Base-by-base conservation (phyloP, 2,888 invertebrate genomes). In the Meandrusa payeni region DNA sequence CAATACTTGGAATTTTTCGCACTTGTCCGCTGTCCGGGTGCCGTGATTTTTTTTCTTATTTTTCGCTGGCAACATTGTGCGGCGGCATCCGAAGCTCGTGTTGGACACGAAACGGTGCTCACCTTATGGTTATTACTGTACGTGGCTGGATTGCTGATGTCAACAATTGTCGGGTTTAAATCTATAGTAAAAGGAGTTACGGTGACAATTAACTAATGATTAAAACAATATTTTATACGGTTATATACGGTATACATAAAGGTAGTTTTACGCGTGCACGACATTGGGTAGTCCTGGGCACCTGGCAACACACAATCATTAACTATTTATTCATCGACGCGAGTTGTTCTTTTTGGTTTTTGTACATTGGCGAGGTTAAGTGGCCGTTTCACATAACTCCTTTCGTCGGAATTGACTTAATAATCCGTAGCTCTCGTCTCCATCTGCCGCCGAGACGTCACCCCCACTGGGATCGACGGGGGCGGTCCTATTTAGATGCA, bases 401-500 rank as follows among this genome's bases (percentile, higher is more conserved):
- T 20, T 19, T 24, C 11, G 17, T 9, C 7, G 22, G 42, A 50
- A 51, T 50, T 53, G 52, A 51, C 51, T 53, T 50, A 54, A 52
- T 52, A 50, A 51, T 52, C 50, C 28, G 29, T 26, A 33, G 29
- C 5, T 27, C 23, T 29, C 17, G 26, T 41, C 15, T 32, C 32
- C 41, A 36, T 37, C 37, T 41, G 47, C 45, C 55, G 42, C 55
- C 46, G 31, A 41, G 54, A 43, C 56, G 57, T 66, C 70, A 65
- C 69, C 71, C 72, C 70, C 61, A 67, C 73, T 55, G 71, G 20
- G 70, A 49, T 42, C 65, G 32, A 61, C 62, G 47, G 59, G 66
- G 79, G 79, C 61, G 81, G 79, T 81, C 78, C 47, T 61, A 61
- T 60, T 66, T 62, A 50, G 59, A 54, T 51, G 34, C 50, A 55